A percentile compares a stretch with the other conserved stretches of the same genome.
Conservation (phyloP, 2,797 vertebrate genomes). For the Australoheros facetus region DNA sequence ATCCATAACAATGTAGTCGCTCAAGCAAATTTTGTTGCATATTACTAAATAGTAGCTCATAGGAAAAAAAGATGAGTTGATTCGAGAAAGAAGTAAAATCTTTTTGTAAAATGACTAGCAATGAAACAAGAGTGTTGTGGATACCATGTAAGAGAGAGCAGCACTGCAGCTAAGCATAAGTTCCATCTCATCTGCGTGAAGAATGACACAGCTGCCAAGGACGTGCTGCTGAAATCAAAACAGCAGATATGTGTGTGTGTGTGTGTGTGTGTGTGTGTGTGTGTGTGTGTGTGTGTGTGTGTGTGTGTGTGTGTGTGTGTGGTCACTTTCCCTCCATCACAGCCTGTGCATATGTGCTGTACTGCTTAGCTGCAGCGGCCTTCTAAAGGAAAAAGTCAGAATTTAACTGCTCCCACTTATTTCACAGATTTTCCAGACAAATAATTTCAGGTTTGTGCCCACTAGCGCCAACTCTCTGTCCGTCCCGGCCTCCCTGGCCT, state of each 20-base stretch:
- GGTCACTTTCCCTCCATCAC: conserved; percentile 66
- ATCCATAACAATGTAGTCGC: conserved; percentile 7
- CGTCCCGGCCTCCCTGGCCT: conserved; percentile 68
- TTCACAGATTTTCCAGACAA: conserved; percentile 83
- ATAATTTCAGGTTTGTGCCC: conserved; percentile 81
- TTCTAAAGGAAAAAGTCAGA: conserved; percentile 55
- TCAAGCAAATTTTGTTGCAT: conserved; percentile 9
- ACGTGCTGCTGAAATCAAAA: conserved; percentile 67
- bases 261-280: background rate
- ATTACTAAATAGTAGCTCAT: conserved; percentile 3
- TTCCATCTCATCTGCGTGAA: conserved; percentile 52
- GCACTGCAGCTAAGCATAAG: conserved; percentile 18
- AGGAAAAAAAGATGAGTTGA: background rate
- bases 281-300: conserved; percentile 6
- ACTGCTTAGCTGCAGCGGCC: conserved; percentile 49
- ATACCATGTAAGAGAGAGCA: background rate
- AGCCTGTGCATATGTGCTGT: conserved; percentile 35
- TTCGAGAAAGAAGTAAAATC: background rate
- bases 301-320: conserved; percentile 30
- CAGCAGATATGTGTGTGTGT: conserved; percentile 30
- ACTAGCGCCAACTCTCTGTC: conserved; percentile 76
- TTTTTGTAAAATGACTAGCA: background rate
- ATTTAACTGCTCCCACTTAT: conserved; percentile 67
- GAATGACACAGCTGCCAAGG: conserved; percentile 44
- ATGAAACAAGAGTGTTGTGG: conserved; percentile 2